Evolutionary conservation across 2,797 vertebrate genomes (phyloP).

Genomic region (Epinephelus coioides): DNA sequence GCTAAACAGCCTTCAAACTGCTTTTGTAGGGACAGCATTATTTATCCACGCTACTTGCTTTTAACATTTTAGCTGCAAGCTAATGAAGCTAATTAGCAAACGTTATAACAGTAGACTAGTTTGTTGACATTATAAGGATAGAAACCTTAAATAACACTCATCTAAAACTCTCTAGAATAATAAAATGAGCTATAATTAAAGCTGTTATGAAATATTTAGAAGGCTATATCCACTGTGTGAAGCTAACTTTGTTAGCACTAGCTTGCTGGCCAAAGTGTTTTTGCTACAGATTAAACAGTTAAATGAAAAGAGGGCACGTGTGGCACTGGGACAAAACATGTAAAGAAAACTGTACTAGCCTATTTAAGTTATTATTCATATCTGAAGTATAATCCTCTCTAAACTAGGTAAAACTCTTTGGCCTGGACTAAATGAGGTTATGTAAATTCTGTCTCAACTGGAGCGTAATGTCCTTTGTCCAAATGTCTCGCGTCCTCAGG

Average conservation of each 20-base stretch:
- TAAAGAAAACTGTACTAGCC: background rate
- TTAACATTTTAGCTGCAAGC: background rate
- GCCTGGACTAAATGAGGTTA: conserved; percentile 27
- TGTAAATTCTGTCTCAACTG: conserved; percentile 38
- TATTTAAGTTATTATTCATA: background rate
- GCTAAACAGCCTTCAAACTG: background rate
- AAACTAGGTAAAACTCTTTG: background rate
- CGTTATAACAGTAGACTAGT: too few relatives aligned
- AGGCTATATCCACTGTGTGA: too few relatives aligned
- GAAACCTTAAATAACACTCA: too few relatives aligned
- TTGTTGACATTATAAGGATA: too few relatives aligned
- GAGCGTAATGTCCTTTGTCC: conserved; percentile 36
- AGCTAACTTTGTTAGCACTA: too few relatives aligned
- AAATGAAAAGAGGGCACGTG: background rate
- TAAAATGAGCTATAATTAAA: too few relatives aligned
- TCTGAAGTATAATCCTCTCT: background rate
- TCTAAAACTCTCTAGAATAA: too few relatives aligned
- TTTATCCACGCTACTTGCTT: background rate
- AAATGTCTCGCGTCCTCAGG: conserved; percentile 26
- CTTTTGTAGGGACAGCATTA: too few relatives aligned
- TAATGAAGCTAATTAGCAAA: background rate
- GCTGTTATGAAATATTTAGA: too few relatives aligned
- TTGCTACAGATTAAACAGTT: background rate
- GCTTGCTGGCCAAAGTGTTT: background rate
- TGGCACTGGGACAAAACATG: background rate